Base-by-base conservation (phyloP, 2,113 vertebrate genomes). In the Mastomys natalensis region DNA sequence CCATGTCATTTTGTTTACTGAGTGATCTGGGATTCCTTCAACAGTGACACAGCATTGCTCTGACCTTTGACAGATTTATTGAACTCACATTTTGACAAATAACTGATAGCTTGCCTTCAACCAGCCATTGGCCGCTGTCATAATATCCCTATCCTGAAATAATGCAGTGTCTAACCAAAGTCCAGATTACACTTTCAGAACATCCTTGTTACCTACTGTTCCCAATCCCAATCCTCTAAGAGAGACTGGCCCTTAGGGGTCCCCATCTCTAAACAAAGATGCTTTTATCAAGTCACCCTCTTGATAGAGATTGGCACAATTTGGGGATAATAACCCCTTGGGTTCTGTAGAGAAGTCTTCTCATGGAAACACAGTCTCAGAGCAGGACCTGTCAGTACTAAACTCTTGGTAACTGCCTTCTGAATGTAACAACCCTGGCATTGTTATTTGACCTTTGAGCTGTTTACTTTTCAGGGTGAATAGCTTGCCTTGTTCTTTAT, bases 371-470 rank as follows among this genome's bases (percentile, higher is more conserved):
- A n/a, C 45, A 58, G 53, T 37, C 53, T 40, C 80, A 82, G 80
- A 58, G 31, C n/a, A 53, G 22, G 15, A 21, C 0, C 55, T 21
- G 31, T 58, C 37, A 55, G 45, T 4, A 55, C 58, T 26, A 76
- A 24, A 76, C 58, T 77, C 51, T 84, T 80, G 26, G 43, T 87
- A 81, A 26, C 26, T 1, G 10, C 45, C 19, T 15, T 21, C 73
- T 37, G 48, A 48, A 58, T 55, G 19, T 53, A 78, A 88, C 82
- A 62, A 22, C 7, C 9, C n/a, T 93, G 60, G 34, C 90, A 37
- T 88, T 95, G 40, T 81, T 92, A 55, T 84, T 88, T 90, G 89
- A 89, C 22, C 92, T 91, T 95, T 90, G 90, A 93, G 62, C 84
- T 95, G 17, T 90, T 95, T 92, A 70, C 78, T 82, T 95, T 93